Base-by-base conservation (phyloP, 2,113 vertebrate species). In the Spheniscus mendiculus region DNA sequence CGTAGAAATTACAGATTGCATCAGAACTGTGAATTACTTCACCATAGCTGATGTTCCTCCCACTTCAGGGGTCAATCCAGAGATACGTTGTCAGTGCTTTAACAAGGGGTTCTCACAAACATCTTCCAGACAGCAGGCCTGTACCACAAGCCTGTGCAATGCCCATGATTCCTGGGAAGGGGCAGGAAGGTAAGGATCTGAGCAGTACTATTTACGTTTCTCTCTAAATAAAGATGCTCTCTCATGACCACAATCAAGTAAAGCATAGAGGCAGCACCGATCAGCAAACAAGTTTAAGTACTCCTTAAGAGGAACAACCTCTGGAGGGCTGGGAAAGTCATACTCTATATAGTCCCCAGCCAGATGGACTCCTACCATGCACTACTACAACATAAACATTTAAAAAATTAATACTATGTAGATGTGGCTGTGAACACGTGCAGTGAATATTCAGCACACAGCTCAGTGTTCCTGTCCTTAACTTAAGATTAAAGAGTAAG, bases 171-270 rank as follows among this genome's bases (percentile, higher is more conserved):
- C 52, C 83, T 23, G 38, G 25, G 44, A 90, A 83, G 11, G 14
- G 7, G 50, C 44, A 36, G 55, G 65, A 95, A 80, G 36, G 74
- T 78, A 36, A 83, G 67, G 26, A 83, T 77, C 67, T 25, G 27
- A 87, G 62, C 78, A 83, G 27, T 18, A 56, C 66, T 55, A 44
- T 90, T 86, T 86, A 63, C 7, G 21, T 55, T 90, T 8, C 50
- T 83, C 74, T 80, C 83, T 92, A 92, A 90, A 92, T 80, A 85
- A 93, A 89, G 90, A 90, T 44, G 59, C 8, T 92, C 85, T 55
- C 50, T 86, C 55, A 71, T 47, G 38, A 93, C 67, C 45, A 86
- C 13, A 3, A 63, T 73, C 62, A 77, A 83, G 23, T 10, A 58
- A 77, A 83, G 29, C 8, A 53, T 4, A 70, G 40, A 94, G 65